A percentile compares a stretch with the other conserved stretches of the same genome.
These are phyloP conservation scores for Cosmorhoe ocellata DNA, from an alignment of 2,888 invertebrate genomes.

Conservation along the genomic window DNA sequence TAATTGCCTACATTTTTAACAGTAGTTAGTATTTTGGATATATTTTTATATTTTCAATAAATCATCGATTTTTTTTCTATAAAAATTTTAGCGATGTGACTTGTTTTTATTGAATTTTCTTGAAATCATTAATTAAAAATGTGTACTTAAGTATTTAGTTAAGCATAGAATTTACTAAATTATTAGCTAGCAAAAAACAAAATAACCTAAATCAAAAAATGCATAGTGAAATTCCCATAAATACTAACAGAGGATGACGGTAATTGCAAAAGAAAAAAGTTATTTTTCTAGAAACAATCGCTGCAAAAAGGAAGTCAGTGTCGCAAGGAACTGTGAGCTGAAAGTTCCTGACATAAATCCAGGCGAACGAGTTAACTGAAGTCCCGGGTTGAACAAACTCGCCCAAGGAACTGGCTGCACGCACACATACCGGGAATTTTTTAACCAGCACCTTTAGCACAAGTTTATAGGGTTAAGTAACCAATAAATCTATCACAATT, in stretches of 20 bases:
- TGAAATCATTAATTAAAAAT: too few species aligned
- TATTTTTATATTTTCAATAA: too few species aligned
- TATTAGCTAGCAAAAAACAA: too few species aligned
- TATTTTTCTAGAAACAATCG: conserved; percentile 56
- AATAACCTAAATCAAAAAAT: conserved; percentile 1
- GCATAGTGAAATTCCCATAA: conserved; percentile 16
- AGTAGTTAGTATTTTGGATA: too few species aligned
- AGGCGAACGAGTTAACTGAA: conserved; percentile 68
- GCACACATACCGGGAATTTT: conserved; percentile 45
- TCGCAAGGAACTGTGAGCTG: conserved; percentile 60
- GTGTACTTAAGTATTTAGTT: too few species aligned
- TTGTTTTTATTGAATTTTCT: too few species aligned
- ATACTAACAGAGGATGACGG: conserved; percentile 30
- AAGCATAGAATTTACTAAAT: too few species aligned
- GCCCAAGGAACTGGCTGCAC: conserved; percentile 52
- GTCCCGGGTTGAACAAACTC: conserved; percentile 66
- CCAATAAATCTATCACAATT: too few species aligned
- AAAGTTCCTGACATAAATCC: conserved; percentile 68
- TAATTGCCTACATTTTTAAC: too few species aligned
- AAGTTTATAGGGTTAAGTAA: neutral
- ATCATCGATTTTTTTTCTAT: too few species aligned
- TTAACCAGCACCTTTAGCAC: conserved; percentile 16
- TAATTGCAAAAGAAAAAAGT: conserved; percentile 47
- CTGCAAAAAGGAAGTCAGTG: conserved; percentile 60
- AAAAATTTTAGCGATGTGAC: too few species aligned